These are phyloP conservation scores for Microcebus griseorufus DNA, from an alignment of 2,113 vertebrate genomes.

Conservation along the genomic window DNA sequence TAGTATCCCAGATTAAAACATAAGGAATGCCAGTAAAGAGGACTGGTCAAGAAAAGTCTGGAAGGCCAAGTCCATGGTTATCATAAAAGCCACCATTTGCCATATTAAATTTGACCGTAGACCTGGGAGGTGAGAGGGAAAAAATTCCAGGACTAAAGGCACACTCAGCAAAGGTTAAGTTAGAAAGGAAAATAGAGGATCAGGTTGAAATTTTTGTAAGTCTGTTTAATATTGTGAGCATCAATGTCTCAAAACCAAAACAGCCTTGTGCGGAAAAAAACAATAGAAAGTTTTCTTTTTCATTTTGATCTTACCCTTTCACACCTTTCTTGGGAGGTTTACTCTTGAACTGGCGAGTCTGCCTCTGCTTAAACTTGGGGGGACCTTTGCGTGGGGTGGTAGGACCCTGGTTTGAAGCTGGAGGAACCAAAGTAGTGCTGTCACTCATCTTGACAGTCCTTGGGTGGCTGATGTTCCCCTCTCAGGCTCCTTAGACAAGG, in stretches of 20 bases:
- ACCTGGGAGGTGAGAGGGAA: not conserved
- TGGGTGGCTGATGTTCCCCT: not conserved
- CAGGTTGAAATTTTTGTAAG: not conserved
- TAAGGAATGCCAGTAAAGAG: not conserved
- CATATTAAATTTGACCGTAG: not conserved
- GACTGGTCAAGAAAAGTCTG: not conserved
- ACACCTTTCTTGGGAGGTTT: conserved; percentile 98
- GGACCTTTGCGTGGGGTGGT: conserved; percentile 96
- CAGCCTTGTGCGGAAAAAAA: not conserved
- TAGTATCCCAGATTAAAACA: not conserved
- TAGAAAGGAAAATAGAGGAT: not conserved
- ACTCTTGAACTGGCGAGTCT: conserved; percentile 98
- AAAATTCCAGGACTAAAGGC: not conserved
- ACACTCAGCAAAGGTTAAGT: not conserved
- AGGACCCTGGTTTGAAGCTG: conserved; percentile 80
- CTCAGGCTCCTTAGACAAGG: conserved; percentile 54
- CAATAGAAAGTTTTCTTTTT: not conserved
- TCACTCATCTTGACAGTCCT: conserved; percentile 80
- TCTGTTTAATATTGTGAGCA: not conserved
- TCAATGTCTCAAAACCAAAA: not conserved
- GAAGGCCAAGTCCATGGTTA: not conserved
- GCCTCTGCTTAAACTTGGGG: conserved; percentile 98
- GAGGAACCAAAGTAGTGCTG: conserved; percentile 78
- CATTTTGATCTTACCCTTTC: conserved; percentile 90
- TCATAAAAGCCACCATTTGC: not conserved